Conservation (phyloP, 2,113 vertebrate species). For the Brachyhypopomus gauderio region DNA sequence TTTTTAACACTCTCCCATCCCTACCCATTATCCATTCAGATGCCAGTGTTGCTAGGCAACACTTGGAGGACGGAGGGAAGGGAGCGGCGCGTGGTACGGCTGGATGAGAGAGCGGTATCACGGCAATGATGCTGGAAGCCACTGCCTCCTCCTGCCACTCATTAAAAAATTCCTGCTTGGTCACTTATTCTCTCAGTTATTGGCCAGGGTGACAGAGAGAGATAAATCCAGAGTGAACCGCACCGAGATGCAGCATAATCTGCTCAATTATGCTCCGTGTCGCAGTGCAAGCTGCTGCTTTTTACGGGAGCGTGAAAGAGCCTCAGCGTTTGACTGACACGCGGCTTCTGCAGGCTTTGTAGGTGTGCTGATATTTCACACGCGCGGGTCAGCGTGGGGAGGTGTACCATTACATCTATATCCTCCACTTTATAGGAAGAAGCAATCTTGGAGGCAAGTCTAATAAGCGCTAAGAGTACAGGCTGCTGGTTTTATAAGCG, state of each 20-base stretch:
- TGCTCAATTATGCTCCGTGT: not conserved
- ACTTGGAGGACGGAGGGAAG: constrained; percentile 49
- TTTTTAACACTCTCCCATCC: constrained; percentile 1
- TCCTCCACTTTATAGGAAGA: too few relatives aligned
- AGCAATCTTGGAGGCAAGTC: too few relatives aligned
- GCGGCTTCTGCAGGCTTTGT: too few relatives aligned
- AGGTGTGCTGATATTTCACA: too few relatives aligned
- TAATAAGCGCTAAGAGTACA: too few relatives aligned
- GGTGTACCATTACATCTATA: too few relatives aligned
- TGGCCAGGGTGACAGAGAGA: not conserved
- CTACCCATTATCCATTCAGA: constrained; percentile 57
- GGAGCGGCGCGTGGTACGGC: constrained; percentile 59
- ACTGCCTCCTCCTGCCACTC: constrained; percentile 12
- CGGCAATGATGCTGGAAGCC: constrained; percentile 23
- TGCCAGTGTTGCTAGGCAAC: constrained; percentile 72
- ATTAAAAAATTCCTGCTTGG: constrained; percentile 3
- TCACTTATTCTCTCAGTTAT: not conserved
- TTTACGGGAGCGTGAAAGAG: not conserved
- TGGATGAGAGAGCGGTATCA: constrained; percentile 57
- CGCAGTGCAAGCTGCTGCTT: constrained; percentile 6
- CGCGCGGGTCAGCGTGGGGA: too few relatives aligned
- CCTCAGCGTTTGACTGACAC: too few relatives aligned
- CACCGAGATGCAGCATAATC: not conserved
- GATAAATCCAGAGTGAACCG: not conserved
- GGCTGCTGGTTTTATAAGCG: too few relatives aligned